Base-by-base conservation (phyloP, 2,797 vertebrate genomes). In the Merluccius polli region DNA sequence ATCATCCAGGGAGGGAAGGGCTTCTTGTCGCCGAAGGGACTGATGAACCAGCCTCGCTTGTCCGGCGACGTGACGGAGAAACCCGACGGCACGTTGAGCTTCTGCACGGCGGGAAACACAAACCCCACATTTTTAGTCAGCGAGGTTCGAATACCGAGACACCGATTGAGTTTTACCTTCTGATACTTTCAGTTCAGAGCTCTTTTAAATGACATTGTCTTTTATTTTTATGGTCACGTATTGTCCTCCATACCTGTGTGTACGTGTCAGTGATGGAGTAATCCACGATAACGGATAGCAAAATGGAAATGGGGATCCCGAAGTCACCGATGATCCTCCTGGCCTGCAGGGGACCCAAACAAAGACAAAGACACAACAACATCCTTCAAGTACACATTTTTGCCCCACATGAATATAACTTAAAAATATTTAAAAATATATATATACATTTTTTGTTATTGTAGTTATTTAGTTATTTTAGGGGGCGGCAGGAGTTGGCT, bases 1-100 rank as follows among this genome's bases (percentile, higher is more conserved):
- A 99, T 99, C 97, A 99, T 97, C 97, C 97, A 99, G 59, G 95
- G 82, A 0, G 97, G 97, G 82, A 99, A 99, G 4, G 95, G 92
- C 35, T 95, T 93, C 83, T 95, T 95, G 71, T 95, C 95, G 74
- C 97, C 97, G 79, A 99, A 93, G 0, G 97, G 97, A n/a, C 95
- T 97, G 89, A 99, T 96, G 91, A 99, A 95, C 97, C 97, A 99
- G 1, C 94, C 92, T 72, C 97, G 95, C 83, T 98, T 98, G 41
- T 96, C 90, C 0, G 97, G 97, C 41, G 97, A 95, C 0, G 97
- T 99, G 90, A 99, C 97, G 0, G 97, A 98, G 81, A 99, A 95
- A 48, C 97, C 96, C 0, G 96, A 95, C 8, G 97, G 97, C 41
- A 99, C 97, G 1, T 97, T 95, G 79, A 99, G 91, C 92, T 98